A percentile compares a stretch with the other conserved stretches of the same genome.
Evolutionary conservation across 2,888 invertebrate genomes (phyloP).

Genomic region (Aethes cnicana): DNA sequence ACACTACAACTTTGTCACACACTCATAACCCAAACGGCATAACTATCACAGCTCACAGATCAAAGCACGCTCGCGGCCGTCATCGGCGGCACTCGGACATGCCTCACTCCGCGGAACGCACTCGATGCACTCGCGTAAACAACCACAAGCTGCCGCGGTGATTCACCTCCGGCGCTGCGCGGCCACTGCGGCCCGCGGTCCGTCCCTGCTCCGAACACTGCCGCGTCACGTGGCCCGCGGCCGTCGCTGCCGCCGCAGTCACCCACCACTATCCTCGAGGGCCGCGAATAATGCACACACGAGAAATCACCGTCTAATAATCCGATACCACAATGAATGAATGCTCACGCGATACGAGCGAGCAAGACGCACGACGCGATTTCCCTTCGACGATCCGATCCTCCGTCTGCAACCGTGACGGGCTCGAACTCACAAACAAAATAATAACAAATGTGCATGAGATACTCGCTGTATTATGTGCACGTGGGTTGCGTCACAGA

Average conservation of each 20-base stretch:
- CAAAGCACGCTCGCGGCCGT: slow-evolving; percentile 69
- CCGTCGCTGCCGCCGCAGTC: slow-evolving; percentile 62
- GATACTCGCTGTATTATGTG: slow-evolving; percentile 74
- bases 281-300: slow-evolving; percentile 62
- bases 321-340: slow-evolving; percentile 56
- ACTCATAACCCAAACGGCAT: slow-evolving; percentile 80
- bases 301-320: slow-evolving; percentile 58
- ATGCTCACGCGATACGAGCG: slow-evolving; percentile 56
- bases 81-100: slow-evolving; percentile 78
- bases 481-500: slow-evolving; percentile 81
- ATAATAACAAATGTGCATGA: slow-evolving; percentile 88
- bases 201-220: slow-evolving; percentile 74
- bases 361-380: slow-evolving; percentile 67
- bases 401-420: slow-evolving; percentile 58
- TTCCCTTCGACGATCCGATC: slow-evolving; percentile 67
- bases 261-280: slow-evolving; percentile 60
- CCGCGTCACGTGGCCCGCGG: slow-evolving; percentile 49
- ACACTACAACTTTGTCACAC: slow-evolving; percentile 79
- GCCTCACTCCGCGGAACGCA: slow-evolving; percentile 79
- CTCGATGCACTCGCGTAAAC: slow-evolving; percentile 78
- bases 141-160: slow-evolving; percentile 74
- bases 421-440: slow-evolving; percentile 86
- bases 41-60: slow-evolving; percentile 73
- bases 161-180: slow-evolving; percentile 73
- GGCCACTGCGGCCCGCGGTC: slow-evolving; percentile 70